These are phyloP conservation scores for Columbina picui DNA, from an alignment of 2,113 vertebrate genomes.

Conservation along the genomic window DNA sequence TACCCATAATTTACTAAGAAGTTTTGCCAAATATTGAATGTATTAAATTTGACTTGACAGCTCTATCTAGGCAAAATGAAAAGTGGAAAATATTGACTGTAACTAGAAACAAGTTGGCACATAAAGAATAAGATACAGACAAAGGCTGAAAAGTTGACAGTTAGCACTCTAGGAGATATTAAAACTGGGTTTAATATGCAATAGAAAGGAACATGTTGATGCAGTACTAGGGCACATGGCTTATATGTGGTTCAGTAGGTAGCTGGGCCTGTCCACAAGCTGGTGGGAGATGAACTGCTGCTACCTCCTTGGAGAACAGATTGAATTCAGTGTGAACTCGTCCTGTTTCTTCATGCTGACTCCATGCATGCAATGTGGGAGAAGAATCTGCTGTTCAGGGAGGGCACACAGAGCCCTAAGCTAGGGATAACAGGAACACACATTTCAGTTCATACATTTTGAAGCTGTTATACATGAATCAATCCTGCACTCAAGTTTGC, in stretches of 20 bases:
- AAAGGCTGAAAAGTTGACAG: not conserved
- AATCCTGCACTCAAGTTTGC: not conserved
- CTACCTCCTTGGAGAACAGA: not conserved
- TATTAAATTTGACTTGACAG: slow-evolving; percentile 12
- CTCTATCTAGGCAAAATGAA: not conserved
- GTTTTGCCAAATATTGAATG: not conserved
- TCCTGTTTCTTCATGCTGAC: not conserved
- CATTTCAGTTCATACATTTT: rapidly evolving
- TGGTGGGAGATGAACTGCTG: not conserved
- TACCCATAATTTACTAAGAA: not conserved
- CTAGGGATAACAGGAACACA: not conserved
- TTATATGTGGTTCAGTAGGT: not conserved
- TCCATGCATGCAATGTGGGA: not conserved
- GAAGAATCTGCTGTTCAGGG: not conserved
- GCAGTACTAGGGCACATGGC: rapidly evolving
- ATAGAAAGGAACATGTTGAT: not conserved
- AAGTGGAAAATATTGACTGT: not conserved
- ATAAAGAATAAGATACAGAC: not conserved
- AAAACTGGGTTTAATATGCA: not conserved
- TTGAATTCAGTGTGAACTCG: not conserved
- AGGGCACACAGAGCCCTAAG: not conserved
- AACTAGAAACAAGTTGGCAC: not conserved
- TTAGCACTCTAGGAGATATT: not conserved
- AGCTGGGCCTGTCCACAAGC: not conserved
- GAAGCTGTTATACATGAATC: not conserved